Percentiles rank a stretch among this genome's conserved stretches.
Conservation (phyloP, 1,140 invertebrate genomes). For the Camponotus pennsylvanicus region DNA sequence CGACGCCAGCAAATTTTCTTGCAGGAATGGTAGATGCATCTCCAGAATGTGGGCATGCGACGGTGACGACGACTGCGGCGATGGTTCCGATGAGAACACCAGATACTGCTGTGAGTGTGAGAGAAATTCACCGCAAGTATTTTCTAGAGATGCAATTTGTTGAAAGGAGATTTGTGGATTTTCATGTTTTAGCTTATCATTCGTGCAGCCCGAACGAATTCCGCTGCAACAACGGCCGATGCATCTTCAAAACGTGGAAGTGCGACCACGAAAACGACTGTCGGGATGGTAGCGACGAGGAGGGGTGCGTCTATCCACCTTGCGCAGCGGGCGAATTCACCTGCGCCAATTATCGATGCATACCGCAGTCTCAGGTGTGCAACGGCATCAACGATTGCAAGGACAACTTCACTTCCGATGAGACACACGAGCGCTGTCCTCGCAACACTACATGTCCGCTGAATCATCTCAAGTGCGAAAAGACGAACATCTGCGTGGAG, state of each 20-base stretch:
- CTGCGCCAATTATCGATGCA: slow-evolving; percentile 96
- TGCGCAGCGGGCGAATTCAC: slow-evolving; percentile 98
- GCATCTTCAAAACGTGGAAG: slow-evolving; percentile 98
- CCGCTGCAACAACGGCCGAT: slow-evolving; percentile 97
- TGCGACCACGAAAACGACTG: slow-evolving; percentile 98
- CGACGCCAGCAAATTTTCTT: slow-evolving; percentile 96
- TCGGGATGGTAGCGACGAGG: slow-evolving; percentile 96
- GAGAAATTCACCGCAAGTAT: neutral
- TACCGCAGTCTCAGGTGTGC: slow-evolving; percentile 94
- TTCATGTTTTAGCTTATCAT: slow-evolving; percentile 91
- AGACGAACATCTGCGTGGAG: slow-evolving; percentile 97
- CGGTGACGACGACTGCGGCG: slow-evolving; percentile 97
- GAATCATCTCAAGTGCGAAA: slow-evolving; percentile 96
- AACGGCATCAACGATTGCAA: slow-evolving; percentile 98
- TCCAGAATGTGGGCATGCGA: slow-evolving; percentile 98
- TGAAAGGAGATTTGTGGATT: slow-evolving; percentile 16
- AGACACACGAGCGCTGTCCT: slow-evolving; percentile 95
- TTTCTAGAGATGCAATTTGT: slow-evolving; percentile 28
- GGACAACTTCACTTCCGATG: slow-evolving; percentile 96
- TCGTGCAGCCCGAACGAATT: slow-evolving; percentile 97
- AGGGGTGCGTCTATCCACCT: slow-evolving; percentile 95
- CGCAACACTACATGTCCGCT: slow-evolving; percentile 94
- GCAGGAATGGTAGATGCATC: slow-evolving; percentile 97
- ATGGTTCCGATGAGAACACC: slow-evolving; percentile 96
- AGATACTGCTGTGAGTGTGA: slow-evolving; percentile 93